These are phyloP conservation scores for Desmophyllum pertusum DNA, from an alignment of 92 coral and sea anemone genomes.

Conservation along the genomic window DNA sequence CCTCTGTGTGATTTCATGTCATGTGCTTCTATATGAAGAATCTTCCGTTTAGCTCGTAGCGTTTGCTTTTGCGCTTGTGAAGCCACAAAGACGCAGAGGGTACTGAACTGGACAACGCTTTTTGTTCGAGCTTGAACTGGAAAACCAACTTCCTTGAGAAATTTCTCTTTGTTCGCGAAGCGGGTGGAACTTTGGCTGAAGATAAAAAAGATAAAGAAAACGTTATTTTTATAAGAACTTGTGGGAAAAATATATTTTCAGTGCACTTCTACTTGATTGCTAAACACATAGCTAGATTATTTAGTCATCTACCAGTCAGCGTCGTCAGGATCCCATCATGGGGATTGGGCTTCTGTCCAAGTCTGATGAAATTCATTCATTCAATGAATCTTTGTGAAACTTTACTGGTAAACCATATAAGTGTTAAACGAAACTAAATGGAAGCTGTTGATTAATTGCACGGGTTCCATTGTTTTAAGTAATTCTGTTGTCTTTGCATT, in stretches of 20 bases:
- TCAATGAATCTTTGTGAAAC: neutral
- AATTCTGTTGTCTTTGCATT: neutral
- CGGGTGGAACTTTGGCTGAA: slow-evolving; percentile 48
- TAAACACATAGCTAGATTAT: neutral
- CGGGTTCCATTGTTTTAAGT: slow-evolving; percentile 12
- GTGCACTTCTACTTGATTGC: neutral
- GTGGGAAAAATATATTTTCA: neutral
- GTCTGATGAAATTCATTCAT: neutral
- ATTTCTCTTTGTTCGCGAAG: slow-evolving; percentile 8
- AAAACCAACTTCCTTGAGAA: slow-evolving; percentile 50
- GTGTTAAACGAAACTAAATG: neutral
- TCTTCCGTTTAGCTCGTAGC: slow-evolving; percentile 18
- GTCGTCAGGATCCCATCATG: too few relatives aligned
- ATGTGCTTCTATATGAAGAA: slow-evolving; percentile 10
- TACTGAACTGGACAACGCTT: slow-evolving; percentile 31
- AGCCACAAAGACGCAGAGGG: slow-evolving; percentile 64
- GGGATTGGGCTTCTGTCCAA: neutral
- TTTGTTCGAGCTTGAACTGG: slow-evolving; percentile 54
- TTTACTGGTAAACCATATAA: neutral
- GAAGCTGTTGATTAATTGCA: neutral
- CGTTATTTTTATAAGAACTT: neutral
- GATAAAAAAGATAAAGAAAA: neutral
- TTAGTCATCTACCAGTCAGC: neutral
- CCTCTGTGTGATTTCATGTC: neutral
- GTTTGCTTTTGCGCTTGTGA: slow-evolving; percentile 31